Conservation (phyloP, 2,113 vertebrate species). For the Kryptolebias marmoratus region DNA sequence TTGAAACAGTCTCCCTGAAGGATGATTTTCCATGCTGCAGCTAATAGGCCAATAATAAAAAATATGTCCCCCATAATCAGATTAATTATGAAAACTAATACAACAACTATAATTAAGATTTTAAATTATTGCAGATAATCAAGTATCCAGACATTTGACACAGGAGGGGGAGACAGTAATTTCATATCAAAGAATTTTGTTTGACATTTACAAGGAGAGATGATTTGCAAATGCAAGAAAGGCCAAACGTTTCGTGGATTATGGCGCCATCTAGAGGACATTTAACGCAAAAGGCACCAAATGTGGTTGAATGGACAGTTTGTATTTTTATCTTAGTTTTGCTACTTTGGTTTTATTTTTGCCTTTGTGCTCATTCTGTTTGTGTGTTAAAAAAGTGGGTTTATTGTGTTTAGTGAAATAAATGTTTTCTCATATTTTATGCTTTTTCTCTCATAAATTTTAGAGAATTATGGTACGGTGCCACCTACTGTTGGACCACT, state of each 20-base stretch:
- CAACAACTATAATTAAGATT: conserved; percentile 51
- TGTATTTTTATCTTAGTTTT: background rate
- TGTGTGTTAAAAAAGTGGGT: background rate
- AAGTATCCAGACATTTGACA: conserved; percentile 49
- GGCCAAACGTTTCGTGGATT: conserved; percentile 72
- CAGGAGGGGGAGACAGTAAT: conserved; percentile 60
- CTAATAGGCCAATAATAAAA: conserved; percentile 48
- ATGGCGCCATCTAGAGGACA: conserved; percentile 80
- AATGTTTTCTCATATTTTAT: background rate
- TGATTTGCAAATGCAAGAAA: conserved; percentile 44
- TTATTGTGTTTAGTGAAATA: background rate
- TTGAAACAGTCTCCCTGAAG: conserved; percentile 7
- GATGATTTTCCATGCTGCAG: conserved; percentile 15
- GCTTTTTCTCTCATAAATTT: background rate
- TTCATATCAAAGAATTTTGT: conserved; percentile 56
- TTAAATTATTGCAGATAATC: conserved; percentile 51
- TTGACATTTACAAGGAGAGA: conserved; percentile 61
- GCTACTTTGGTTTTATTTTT: background rate
- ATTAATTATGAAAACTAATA: conserved; percentile 56
- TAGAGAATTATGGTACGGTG: conserved; percentile 42
- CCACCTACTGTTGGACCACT: conserved; percentile 67
- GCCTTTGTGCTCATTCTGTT: background rate
- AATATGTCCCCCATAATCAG: conserved; percentile 38
- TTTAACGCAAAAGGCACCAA: background rate
- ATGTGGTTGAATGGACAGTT: background rate